Evolutionary conservation across 2,113 vertebrate species (phyloP).

Genomic region (Corythornis madagascariensis): DNA sequence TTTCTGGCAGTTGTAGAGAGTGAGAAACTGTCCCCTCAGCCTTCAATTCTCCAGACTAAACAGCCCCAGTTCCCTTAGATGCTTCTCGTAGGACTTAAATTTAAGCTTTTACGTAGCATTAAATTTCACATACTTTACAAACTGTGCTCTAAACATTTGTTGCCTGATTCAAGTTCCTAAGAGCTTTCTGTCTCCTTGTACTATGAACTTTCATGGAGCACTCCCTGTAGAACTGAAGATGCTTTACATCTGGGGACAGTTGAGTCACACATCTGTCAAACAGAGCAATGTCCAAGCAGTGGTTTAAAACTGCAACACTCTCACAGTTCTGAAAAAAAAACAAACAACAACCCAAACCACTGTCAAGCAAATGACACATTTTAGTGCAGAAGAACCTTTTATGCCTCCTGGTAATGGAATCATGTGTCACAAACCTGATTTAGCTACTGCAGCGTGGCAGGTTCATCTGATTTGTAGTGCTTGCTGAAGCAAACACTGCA

Average conservation of each 20-base stretch:
- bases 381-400: not conserved
- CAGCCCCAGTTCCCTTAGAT: too few species aligned
- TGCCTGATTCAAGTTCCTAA: not conserved
- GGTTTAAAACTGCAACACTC: not conserved
- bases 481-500: not conserved
- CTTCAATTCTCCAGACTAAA: too few species aligned
- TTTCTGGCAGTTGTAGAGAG: too few species aligned
- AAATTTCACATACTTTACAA: not conserved
- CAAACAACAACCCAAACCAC: not conserved
- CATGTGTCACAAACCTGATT: constrained; percentile 35
- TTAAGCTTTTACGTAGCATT: not conserved
- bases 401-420: constrained; percentile 3
- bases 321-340: not conserved
- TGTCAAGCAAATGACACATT: not conserved
- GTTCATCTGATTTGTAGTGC: not conserved
- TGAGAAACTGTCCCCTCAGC: too few species aligned
- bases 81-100: too few species aligned
- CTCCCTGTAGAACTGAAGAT: not conserved
- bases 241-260: not conserved
- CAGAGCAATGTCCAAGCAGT: not conserved
- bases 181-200: not conserved
- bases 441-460: not conserved
- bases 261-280: not conserved
- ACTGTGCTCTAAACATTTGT: not conserved
- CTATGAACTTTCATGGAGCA: not conserved